Conservation (phyloP, 2,888 invertebrate species). For the Asteroscopus sphinx region DNA sequence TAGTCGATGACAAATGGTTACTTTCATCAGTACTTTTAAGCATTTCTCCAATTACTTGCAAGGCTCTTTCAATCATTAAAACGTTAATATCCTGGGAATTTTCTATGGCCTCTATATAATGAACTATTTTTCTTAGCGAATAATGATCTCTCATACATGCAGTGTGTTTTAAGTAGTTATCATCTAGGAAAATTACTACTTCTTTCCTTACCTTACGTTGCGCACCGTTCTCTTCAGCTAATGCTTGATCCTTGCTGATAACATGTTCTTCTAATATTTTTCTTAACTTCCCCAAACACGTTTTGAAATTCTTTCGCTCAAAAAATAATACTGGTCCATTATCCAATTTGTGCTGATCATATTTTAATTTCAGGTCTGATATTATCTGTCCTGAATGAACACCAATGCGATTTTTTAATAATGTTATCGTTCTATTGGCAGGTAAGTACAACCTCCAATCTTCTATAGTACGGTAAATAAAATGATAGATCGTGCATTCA, state of each 20-base stretch:
- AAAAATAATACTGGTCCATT: constrained; percentile 29
- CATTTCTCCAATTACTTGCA: constrained; percentile 47
- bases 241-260: not conserved
- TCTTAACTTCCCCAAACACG: constrained; percentile 12
- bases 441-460: constrained; percentile 44
- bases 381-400: not conserved
- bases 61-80: constrained; percentile 28
- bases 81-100: constrained; percentile 1
- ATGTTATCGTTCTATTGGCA: not conserved
- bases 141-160: constrained; percentile 30
- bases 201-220: not conserved
- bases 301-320: constrained; percentile 27
- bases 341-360: constrained; percentile 10
- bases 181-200: not conserved
- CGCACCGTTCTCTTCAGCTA: not conserved
- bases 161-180: constrained; percentile 8
- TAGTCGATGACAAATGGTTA: constrained; percentile 17
- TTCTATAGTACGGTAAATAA: constrained; percentile 32
- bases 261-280: constrained; percentile 5
- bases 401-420: not conserved
- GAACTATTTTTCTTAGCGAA: constrained; percentile 28
- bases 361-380: not conserved
- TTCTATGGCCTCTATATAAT: constrained; percentile 20
- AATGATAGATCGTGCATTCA: constrained; percentile 42
- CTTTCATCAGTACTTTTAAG: constrained; percentile 7